phyloP scores from a whole-genome alignment of 2,888 invertebrate species.

The Tachina lurida region DNA sequence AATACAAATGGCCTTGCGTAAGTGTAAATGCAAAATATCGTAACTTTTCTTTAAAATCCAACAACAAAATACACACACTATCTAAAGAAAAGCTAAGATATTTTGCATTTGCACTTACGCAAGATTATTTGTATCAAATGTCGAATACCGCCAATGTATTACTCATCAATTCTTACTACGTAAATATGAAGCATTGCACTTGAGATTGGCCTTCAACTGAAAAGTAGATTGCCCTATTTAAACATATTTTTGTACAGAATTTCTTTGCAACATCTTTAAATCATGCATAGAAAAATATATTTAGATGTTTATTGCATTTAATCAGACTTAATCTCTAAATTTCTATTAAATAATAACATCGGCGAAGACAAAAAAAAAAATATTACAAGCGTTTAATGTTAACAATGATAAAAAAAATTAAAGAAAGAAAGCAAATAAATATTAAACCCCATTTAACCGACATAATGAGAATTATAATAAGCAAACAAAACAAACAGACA shows the following conservation, averaged over 20 bases:
- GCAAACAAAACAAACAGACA: constrained; percentile 40
- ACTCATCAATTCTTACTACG: no score
- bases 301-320: constrained; percentile 25
- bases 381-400: constrained; percentile 64
- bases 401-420: constrained; percentile 45
- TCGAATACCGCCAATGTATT: no score
- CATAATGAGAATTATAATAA: constrained; percentile 62
- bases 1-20: no score
- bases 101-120: no score
- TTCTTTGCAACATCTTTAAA: constrained; percentile 13
- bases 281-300: background rate
- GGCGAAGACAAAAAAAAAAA: constrained; percentile 53
- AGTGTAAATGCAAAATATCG: no score
- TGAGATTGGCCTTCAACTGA: background rate
- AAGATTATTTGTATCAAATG: no score
- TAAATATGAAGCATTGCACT: no score
- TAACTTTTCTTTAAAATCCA: no score
- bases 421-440: constrained; percentile 14
- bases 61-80: no score
- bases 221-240: background rate
- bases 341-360: constrained; percentile 49
- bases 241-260: background rate
- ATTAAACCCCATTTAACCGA: constrained; percentile 64
- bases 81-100: no score
- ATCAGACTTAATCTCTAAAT: constrained; percentile 64